Evolutionary conservation across 1,140 invertebrate species (phyloP), one percentile per base, ranked within the genome.

Genomic region (Theocolax elegans): DNA sequence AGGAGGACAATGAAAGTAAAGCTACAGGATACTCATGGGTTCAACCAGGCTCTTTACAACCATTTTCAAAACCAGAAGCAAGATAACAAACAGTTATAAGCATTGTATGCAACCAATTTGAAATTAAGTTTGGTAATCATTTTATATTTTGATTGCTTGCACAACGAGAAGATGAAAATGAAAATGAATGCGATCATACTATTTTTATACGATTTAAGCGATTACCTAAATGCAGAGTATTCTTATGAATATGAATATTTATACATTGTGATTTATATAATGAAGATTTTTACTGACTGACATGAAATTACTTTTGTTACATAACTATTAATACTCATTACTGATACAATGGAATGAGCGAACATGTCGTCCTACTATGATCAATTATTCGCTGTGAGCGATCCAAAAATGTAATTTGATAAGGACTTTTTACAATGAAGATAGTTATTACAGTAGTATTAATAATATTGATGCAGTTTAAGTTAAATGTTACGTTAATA

Each of bases 21-120:
- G 73, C 66, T n/a, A 65, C 76, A 70, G 91, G 91, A 4, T 88
- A 91, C 67, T 93, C 92, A 0, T 94, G 92, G 92, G 91, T 93
- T 2, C 89, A 92, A 77, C 89, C 91, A 54, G 92, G 91, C 27
- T 91, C 91, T 48, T 89, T 90, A 72, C 89, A 91, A 80, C 90
- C 92, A 23, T 89, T 94, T 74, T 91, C 90, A 17, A 88, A 90
- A 81, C 87, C 86, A 3, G 81, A 85, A 75, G 72, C 78, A 10
- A 85, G 83, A 83, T 86, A 86, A 77, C 75, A 64, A 63, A 75
- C 31, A 58, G 21, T 58, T 15, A 31, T 4, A 53, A n/a, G 15
- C 21, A 1, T 63, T 15, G 27, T 54, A 38, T n/a, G 4, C n/a
- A 19, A 51, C 46, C 0, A 35, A 63, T 21, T 46, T 46, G 7